Base-by-base conservation (phyloP, 2,888 invertebrate species). In the Galeruca laticollis region DNA sequence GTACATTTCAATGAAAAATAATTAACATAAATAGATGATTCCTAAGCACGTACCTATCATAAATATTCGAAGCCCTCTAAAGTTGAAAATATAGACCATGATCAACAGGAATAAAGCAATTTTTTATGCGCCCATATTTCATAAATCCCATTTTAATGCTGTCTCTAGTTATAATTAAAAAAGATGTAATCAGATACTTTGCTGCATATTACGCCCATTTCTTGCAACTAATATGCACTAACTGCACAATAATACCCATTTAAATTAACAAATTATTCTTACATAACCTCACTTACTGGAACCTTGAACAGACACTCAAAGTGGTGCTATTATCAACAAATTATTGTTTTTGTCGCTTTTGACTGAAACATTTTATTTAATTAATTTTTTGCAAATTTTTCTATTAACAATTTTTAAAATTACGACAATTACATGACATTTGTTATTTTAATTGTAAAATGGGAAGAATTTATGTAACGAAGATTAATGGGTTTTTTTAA, bases 251-350 rank as follows among this genome's bases (percentile, higher is more conserved):
- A 47, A 47, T 40, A 15, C 15, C n/a, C 18, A 18, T 52, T 52
- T 52, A 52, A 26, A 52, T 52, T 52, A 52, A 52, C 3, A 26
- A 52, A 52, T 52, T 52, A 52, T 52, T 52, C 52, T 52, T 52
- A 52, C 11, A n/a, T 52, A 52, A 52, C 52, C 26, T 21, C 26
- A 21, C 11, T 21, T 52, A 8, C n/a, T 3, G 13, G 52, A 26
- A 52, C 52, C 52, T 52, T 52, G 52, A 20, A 40, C n/a, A 8
- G 47, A 47, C 18, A 18, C 8, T 15, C 47, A 18, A 47, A 47
- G 15, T 47, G 47, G 15, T 18, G 47, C 8, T 2, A 18, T 47
- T 18, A 47, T 47, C 8, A 47, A 52, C 11, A 52, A 1, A 52
- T 52, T 52, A 52, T 52, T n/a, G 52, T 26, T n/a, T 51, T 52